A percentile compares a stretch with the other conserved stretches of the same genome.
These are phyloP conservation scores for Echinarachnius parma DNA, from an alignment of 53 echinoderm and acorn worm genomes.

Conservation along the genomic window DNA sequence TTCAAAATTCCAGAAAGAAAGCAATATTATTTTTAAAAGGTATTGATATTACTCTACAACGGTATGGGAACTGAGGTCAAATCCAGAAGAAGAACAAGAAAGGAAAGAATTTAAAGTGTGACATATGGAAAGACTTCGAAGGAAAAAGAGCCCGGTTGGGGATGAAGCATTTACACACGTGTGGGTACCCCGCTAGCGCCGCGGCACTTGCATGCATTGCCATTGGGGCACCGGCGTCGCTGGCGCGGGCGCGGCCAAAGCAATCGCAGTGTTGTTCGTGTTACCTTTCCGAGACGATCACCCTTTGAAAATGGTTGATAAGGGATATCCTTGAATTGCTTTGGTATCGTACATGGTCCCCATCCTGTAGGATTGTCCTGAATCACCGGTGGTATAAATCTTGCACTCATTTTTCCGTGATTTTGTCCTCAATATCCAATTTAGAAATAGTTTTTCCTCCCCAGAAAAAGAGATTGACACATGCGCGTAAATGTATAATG, in stretches of 20 bases:
- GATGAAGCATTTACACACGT: not conserved
- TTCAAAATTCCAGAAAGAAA: not conserved
- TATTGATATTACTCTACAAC: too few species aligned
- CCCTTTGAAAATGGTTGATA: slow-evolving; percentile 99
- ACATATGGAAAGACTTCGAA: not conserved
- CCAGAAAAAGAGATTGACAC: too few species aligned
- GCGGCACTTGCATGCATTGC: not conserved
- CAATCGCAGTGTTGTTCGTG: not conserved
- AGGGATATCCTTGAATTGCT: slow-evolving; percentile 97
- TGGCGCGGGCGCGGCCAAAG: too few species aligned
- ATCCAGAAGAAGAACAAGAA: not conserved
- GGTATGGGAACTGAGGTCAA: too few species aligned
- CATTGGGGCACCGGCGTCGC: too few species aligned
- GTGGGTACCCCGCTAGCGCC: not conserved
- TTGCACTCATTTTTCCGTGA: slow-evolving; percentile 32
- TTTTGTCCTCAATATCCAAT: too few species aligned
- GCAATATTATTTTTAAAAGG: too few species aligned
- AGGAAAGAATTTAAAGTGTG: not conserved
- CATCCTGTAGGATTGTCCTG: slow-evolving; percentile 96
- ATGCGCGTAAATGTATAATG: not conserved
- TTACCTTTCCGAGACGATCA: slow-evolving; percentile 94
- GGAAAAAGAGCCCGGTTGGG: not conserved
- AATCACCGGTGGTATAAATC: slow-evolving; percentile 83
- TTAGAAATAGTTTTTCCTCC: too few species aligned
- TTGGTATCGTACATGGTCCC: slow-evolving; percentile 89